Conservation (phyloP, 30 jellyfish, hydroid and myxozoan species). For the Pseudorhiza aurosa region DNA sequence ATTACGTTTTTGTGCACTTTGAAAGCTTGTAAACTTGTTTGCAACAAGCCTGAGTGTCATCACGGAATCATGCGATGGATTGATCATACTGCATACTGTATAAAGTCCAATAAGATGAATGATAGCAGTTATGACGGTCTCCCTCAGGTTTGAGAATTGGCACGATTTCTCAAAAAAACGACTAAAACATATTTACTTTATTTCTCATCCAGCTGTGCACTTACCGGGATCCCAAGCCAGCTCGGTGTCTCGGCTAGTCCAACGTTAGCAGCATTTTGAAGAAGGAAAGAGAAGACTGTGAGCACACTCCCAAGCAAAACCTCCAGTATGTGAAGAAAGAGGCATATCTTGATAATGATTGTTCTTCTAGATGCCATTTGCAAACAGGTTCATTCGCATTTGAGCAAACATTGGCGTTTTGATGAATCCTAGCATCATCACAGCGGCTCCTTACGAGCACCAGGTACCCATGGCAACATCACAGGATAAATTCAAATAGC, state of each 20-base stretch:
- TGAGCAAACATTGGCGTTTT: neutral
- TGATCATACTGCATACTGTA: too few relatives aligned
- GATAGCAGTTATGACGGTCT: too few relatives aligned
- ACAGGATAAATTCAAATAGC: neutral
- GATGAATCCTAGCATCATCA: neutral
- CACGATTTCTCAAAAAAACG: neutral
- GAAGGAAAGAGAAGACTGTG: conserved; percentile 47
- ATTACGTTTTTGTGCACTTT: too few relatives aligned
- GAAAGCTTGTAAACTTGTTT: too few relatives aligned
- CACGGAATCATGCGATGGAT: too few relatives aligned
- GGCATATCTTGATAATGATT: conserved; percentile 45
- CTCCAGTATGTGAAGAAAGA: conserved; percentile 46
- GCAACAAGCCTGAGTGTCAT: too few relatives aligned
- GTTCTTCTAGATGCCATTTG: conserved; percentile 53
- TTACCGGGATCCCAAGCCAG: conserved; percentile 69
- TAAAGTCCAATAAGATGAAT: too few relatives aligned
- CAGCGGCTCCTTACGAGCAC: neutral
- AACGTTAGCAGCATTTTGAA: conserved; percentile 54
- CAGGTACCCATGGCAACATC: neutral
- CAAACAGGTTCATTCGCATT: neutral
- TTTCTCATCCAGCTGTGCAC: too few relatives aligned
- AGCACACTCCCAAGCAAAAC: conserved; percentile 60
- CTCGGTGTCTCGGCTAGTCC: conserved; percentile 54
- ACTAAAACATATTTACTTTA: too few relatives aligned
- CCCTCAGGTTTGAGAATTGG: neutral